Conservation (phyloP, 1,140 invertebrate genomes). For the Papilio polytes region DNA sequence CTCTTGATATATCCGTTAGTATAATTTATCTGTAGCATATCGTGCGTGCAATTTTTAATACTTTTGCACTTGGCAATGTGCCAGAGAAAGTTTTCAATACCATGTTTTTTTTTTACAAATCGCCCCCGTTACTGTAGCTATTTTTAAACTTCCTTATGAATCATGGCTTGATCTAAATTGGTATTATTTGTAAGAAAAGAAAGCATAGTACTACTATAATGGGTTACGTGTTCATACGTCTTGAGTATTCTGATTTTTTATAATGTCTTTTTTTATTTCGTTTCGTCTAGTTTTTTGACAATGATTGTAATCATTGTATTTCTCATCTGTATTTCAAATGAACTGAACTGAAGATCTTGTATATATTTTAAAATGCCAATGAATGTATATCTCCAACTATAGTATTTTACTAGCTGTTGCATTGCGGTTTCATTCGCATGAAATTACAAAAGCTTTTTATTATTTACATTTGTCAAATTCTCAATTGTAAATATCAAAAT, state of each 20-base stretch:
- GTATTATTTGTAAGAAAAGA: neutral
- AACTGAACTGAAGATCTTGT: no score
- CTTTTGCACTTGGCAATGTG: slow-evolving; percentile 33
- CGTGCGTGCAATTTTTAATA: slow-evolving; percentile 38
- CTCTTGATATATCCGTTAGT: neutral
- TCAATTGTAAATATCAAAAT: no score
- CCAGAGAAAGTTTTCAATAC: slow-evolving; percentile 37
- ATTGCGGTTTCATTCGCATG: no score
- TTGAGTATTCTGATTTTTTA: neutral
- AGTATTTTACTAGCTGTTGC: no score
- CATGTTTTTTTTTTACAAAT: slow-evolving; percentile 34
- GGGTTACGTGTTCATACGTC: neutral
- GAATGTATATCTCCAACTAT: no score
- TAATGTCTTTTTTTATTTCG: no score
- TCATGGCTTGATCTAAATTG: slow-evolving; percentile 17
- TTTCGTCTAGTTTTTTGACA: no score
- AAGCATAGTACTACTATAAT: neutral
- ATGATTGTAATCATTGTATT: no score
- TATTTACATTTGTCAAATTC: no score
- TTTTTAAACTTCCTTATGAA: slow-evolving; percentile 40
- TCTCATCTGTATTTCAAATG: no score
- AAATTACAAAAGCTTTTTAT: no score
- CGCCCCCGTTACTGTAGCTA: slow-evolving; percentile 35
- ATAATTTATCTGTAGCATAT: neutral
- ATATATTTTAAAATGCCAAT: no score